These are phyloP conservation scores for Proctacanthus coquilletti DNA, from an alignment of 1,140 invertebrate species.

Conservation along the genomic window DNA sequence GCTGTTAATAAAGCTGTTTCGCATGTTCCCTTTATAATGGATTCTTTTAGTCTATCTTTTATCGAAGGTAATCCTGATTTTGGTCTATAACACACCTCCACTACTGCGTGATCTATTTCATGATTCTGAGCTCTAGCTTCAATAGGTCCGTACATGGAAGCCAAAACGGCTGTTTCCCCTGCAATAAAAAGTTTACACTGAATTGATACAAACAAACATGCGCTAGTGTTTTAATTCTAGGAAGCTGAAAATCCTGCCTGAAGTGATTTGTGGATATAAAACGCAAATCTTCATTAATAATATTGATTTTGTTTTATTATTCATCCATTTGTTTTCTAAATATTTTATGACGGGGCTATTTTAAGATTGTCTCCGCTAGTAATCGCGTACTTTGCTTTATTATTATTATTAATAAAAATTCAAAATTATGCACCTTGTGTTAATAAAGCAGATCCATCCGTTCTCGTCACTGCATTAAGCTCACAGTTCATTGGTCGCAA, in stretches of 20 bases:
- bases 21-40: constrained; percentile 56
- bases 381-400: no score
- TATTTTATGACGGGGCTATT: no score
- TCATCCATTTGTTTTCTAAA: no score
- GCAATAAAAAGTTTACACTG: constrained; percentile 27
- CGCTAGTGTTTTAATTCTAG: no score
- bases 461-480: constrained; percentile 48
- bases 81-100: constrained; percentile 63
- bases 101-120: constrained; percentile 55
- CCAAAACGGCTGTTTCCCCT: constrained; percentile 63
- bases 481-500: constrained; percentile 42
- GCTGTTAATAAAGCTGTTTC: constrained; percentile 51
- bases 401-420: constrained; percentile 11
- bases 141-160: constrained; percentile 67
- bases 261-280: no score
- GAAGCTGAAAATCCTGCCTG: no score
- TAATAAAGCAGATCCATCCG: constrained; percentile 59
- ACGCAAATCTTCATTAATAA: no score
- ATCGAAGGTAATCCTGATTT: constrained; percentile 60
- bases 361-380: no score
- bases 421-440: constrained; percentile 44
- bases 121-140: constrained; percentile 65
- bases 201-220: no score
- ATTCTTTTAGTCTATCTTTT: constrained; percentile 56
- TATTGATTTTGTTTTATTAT: no score